These are phyloP conservation scores for Pseudochirops cupreus DNA, from an alignment of 2,797 vertebrate genomes.

Conservation along the genomic window DNA sequence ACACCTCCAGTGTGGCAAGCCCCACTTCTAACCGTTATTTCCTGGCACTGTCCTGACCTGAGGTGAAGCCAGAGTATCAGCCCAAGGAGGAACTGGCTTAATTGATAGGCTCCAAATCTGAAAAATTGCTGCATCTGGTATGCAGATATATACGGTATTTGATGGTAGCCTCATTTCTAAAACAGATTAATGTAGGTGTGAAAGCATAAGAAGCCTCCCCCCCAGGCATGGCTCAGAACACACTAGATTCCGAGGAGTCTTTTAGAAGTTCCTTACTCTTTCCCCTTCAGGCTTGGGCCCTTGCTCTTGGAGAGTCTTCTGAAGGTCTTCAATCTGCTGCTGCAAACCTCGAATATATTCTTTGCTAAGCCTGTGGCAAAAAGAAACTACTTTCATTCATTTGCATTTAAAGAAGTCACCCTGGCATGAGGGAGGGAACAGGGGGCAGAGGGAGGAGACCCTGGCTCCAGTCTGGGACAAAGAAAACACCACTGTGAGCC, in stretches of 20 bases:
- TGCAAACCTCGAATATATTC: constrained; percentile 92
- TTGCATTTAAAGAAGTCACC: constrained; percentile 22
- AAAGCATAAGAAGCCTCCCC: not conserved
- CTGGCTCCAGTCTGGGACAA: too few species aligned
- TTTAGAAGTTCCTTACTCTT: constrained; percentile 83
- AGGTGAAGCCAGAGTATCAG: not conserved
- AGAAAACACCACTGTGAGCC: too few species aligned
- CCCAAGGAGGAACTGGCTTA: constrained; percentile 60
- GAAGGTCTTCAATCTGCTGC: constrained; percentile 96
- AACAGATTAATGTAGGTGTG: constrained; percentile 27
- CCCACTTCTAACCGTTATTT: not conserved
- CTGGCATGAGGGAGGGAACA: not conserved
- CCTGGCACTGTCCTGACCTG: constrained; percentile 36
- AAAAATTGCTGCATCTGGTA: constrained; percentile 70
- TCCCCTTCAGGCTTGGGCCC: constrained; percentile 94
- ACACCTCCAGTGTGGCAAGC: not conserved
- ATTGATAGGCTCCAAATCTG: constrained; percentile 39
- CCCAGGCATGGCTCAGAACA: not conserved
- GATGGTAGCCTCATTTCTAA: constrained; percentile 35
- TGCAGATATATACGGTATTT: constrained; percentile 78
- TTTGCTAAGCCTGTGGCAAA: constrained; percentile 88
- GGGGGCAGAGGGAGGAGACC: not conserved
- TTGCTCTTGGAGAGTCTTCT: constrained; percentile 95
- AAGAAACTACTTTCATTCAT: constrained; percentile 7
- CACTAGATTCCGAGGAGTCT: not conserved